A percentile compares a stretch with the other conserved stretches of the same genome.
phyloP scores from a whole-genome alignment of 1,140 invertebrate species.

The Drosophila melanogaster region DNA sequence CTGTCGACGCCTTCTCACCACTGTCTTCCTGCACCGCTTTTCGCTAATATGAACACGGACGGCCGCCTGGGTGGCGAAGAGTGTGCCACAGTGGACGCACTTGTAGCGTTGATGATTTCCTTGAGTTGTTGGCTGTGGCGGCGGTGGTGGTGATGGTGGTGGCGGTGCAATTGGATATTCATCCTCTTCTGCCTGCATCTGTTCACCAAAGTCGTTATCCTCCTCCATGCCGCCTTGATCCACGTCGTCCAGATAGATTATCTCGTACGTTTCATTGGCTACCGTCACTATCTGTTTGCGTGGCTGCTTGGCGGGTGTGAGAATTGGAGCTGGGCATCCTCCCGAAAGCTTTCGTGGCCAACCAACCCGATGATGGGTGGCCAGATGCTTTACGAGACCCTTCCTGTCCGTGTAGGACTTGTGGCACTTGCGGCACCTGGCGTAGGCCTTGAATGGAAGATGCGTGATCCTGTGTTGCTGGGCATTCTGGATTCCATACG shows the following conservation, averaged over 20 bases:
- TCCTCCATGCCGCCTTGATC: conserved; percentile 42
- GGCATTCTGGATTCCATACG: conserved; percentile 80
- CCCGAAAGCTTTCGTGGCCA: conserved; percentile 29
- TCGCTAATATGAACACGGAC: conserved; percentile 66
- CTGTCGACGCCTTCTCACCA: neutral
- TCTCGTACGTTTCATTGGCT: conserved; percentile 75
- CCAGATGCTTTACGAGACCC: conserved; percentile 75
- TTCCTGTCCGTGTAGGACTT: conserved; percentile 80
- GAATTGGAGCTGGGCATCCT: neutral
- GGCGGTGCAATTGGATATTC: conserved; percentile 24
- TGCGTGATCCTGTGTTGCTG: conserved; percentile 80
- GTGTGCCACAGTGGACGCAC: conserved; percentile 66
- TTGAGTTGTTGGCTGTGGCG: neutral
- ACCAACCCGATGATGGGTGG: conserved; percentile 67
- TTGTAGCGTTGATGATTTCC: conserved; percentile 50
- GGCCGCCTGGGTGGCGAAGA: conserved; percentile 58
- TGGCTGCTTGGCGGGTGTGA: conserved; percentile 20
- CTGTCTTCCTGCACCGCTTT: conserved; percentile 46
- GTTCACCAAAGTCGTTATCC: conserved; percentile 71
- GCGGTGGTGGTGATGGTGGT: neutral
- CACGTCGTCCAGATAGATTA: conserved; percentile 72
- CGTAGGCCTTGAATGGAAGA: conserved; percentile 73
- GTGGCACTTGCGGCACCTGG: conserved; percentile 70
- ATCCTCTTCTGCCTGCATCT: conserved; percentile 74
- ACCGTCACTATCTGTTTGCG: conserved; percentile 69